Evolutionary conservation across 2,888 invertebrate genomes (phyloP).

Genomic region (Hirtodrosophila histrioides): DNA sequence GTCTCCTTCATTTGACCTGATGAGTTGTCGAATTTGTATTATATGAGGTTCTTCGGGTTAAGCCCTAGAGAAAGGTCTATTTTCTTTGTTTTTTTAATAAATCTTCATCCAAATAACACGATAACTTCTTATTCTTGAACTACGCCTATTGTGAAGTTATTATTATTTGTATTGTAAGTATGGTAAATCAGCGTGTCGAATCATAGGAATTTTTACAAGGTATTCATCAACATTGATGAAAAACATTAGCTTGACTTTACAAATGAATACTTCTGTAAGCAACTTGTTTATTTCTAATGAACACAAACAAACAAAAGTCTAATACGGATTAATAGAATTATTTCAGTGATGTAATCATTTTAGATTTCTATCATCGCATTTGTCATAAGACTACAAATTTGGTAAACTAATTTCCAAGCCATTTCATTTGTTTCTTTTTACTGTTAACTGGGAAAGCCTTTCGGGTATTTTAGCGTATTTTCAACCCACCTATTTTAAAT

Average conservation of each 20-base stretch:
- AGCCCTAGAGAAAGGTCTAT: too few relatives aligned
- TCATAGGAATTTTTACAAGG: constrained; percentile 1
- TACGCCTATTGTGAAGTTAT: too few relatives aligned
- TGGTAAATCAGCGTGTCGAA: constrained; percentile 8
- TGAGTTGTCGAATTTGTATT: too few relatives aligned
- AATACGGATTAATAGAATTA: background rate
- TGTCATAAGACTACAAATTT: constrained; percentile 16
- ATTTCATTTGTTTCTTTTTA: constrained; percentile 1
- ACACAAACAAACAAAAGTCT: background rate
- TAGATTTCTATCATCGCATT: constrained; percentile 2
- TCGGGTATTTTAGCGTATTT: background rate
- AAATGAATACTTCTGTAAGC: background rate
- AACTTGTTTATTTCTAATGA: background rate
- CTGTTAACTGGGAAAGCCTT: background rate
- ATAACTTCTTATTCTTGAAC: too few relatives aligned
- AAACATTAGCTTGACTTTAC: background rate
- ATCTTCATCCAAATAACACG: too few relatives aligned
- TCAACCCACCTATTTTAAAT: background rate
- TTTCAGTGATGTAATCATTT: constrained; percentile 11
- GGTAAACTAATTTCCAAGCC: constrained; percentile 15
- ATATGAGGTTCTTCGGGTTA: too few relatives aligned
- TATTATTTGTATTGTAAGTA: background rate
- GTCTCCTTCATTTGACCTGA: too few relatives aligned
- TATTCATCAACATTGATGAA: too few relatives aligned
- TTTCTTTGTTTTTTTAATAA: too few relatives aligned